phyloP scores from a whole-genome alignment of 1,140 invertebrate species.

The Araneus ventricosus region DNA sequence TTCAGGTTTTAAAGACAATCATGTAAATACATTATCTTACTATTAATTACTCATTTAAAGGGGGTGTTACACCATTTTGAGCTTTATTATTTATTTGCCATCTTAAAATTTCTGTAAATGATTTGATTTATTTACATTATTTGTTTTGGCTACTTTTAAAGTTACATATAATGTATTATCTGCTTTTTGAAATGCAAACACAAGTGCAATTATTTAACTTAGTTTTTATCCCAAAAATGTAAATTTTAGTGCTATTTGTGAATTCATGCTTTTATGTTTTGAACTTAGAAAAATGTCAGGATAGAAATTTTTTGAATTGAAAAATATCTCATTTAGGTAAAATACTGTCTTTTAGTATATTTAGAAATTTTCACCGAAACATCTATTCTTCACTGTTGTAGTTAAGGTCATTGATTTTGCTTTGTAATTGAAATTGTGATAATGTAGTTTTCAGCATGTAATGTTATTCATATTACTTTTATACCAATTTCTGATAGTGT shows the following conservation, averaged over 20 bases:
- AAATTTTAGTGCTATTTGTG: background rate
- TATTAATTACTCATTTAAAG: background rate
- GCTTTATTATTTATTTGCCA: background rate
- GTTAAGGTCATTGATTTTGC: background rate
- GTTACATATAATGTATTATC: background rate
- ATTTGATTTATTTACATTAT: background rate
- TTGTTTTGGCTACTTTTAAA: background rate
- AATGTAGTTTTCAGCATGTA: constrained; percentile 6
- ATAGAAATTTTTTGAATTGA: background rate
- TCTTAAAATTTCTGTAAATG: background rate
- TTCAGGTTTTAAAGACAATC: constrained; percentile 40
- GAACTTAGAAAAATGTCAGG: background rate
- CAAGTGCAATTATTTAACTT: constrained; percentile 23
- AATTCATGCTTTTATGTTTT: background rate
- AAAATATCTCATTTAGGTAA: background rate
- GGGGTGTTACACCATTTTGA: background rate
- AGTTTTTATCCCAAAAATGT: background rate
- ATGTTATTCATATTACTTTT: no score
- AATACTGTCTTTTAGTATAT: background rate
- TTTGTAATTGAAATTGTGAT: constrained; percentile 2
- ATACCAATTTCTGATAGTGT: no score
- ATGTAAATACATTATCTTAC: constrained; percentile 45
- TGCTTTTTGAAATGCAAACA: constrained; percentile 12
- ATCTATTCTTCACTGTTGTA: background rate
- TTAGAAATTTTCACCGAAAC: background rate